These are phyloP conservation scores for Telmatherina bonti DNA, from an alignment of 2,797 vertebrate genomes.

Conservation along the genomic window DNA sequence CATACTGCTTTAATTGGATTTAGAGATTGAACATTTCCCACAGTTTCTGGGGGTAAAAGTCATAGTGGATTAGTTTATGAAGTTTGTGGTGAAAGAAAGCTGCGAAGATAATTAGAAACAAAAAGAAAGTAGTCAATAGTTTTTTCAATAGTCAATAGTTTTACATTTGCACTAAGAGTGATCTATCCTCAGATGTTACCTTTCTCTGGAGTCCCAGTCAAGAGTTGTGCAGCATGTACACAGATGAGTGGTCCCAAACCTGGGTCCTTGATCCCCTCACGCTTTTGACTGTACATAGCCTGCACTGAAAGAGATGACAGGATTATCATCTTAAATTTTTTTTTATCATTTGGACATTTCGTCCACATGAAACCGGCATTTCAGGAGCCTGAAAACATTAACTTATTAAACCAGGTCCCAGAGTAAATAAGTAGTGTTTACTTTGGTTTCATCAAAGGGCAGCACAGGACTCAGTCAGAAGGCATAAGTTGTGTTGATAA, in stretches of 20 bases:
- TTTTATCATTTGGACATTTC: neutral
- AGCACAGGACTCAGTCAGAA: no score
- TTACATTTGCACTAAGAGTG: neutral
- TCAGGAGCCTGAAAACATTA: neutral
- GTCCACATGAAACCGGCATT: no score
- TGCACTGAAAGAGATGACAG: neutral
- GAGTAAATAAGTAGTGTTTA: neutral
- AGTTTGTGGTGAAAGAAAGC: neutral
- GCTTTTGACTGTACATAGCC: neutral
- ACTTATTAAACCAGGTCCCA: neutral
- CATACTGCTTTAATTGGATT: neutral
- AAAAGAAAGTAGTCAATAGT: neutral
- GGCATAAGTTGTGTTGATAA: no score
- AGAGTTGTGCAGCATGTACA: neutral
- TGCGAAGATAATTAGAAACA: neutral
- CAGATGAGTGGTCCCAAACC: neutral
- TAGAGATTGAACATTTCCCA: neutral
- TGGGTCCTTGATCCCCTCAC: neutral
- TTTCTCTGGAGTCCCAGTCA: neutral
- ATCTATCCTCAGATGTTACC: neutral
- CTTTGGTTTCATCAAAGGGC: no score
- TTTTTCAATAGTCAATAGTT: neutral
- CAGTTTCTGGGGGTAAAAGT: neutral
- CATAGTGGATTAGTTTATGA: neutral
- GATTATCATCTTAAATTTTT: neutral